Evolutionary conservation across 2,888 invertebrate species (phyloP).

Genomic region (Strigamia maritima): DNA sequence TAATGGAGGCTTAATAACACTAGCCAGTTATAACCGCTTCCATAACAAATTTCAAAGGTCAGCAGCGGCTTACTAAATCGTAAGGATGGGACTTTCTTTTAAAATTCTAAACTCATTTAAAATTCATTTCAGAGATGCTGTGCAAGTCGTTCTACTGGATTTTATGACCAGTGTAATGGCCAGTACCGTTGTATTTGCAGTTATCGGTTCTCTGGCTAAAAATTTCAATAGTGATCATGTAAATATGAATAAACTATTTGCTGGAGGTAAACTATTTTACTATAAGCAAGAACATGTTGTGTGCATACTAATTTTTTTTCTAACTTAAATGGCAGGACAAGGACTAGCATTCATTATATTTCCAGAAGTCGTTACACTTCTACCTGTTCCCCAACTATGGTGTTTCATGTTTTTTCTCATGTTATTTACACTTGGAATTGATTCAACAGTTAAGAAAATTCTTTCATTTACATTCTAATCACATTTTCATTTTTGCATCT

Average conservation of each 20-base stretch:
- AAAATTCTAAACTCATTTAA: not conserved
- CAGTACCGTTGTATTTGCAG: slow-evolving; percentile 52
- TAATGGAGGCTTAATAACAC: slow-evolving; percentile 72
- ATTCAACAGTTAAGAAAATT: slow-evolving; percentile 31
- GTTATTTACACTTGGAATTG: slow-evolving; percentile 41
- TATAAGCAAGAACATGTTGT: not conserved
- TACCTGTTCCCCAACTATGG: slow-evolving; percentile 47
- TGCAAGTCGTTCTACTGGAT: slow-evolving; percentile 51
- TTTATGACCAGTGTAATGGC: slow-evolving; percentile 54
- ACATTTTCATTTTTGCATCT: not conserved
- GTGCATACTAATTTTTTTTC: not conserved
- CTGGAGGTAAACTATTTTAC: slow-evolving; percentile 42
- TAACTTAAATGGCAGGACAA: slow-evolving; percentile 43
- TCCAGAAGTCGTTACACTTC: slow-evolving; percentile 46
- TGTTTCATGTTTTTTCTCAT: slow-evolving; percentile 46
- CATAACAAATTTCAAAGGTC: slow-evolving; percentile 54
- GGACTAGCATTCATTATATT: slow-evolving; percentile 47
- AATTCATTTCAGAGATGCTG: slow-evolving; percentile 44
- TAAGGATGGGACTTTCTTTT: not conserved
- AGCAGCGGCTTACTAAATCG: not conserved
- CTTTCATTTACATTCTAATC: not conserved
- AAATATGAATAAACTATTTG: slow-evolving; percentile 46
- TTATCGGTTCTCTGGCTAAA: slow-evolving; percentile 54
- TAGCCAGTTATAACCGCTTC: slow-evolving; percentile 63
- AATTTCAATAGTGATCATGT: slow-evolving; percentile 51